These are phyloP conservation scores for Caenorhabditis becei DNA, from an alignment of 2,888 invertebrate genomes.

Conservation along the genomic window DNA sequence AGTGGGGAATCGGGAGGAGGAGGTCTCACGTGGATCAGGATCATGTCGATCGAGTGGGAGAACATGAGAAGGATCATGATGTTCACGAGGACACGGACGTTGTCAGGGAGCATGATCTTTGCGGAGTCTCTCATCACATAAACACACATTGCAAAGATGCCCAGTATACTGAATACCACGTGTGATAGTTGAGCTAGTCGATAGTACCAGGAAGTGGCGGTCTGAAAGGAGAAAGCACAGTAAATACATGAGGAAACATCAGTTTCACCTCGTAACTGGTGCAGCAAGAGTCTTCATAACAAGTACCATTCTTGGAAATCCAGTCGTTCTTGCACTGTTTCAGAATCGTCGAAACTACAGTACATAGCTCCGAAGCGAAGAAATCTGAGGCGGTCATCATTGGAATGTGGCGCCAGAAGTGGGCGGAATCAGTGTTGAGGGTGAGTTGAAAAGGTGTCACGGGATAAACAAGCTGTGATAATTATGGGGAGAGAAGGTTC, in stretches of 20 bases:
- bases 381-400: neutral
- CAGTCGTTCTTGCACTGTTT: constrained; percentile 37
- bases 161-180: constrained; percentile 34
- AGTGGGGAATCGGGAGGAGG: no score
- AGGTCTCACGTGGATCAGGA: constrained; percentile 33
- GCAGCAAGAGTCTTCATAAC: constrained; percentile 46
- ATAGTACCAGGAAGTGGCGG: constrained; percentile 43
- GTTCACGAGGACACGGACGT: constrained; percentile 37
- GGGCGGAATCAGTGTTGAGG: neutral
- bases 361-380: constrained; percentile 30
- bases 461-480: constrained; percentile 3
- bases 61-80: constrained; percentile 44
- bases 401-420: neutral
- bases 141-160: no score
- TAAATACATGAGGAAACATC: neutral
- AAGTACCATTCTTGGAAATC: constrained; percentile 39
- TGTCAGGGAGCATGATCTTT: constrained; percentile 39
- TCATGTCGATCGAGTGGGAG: constrained; percentile 44
- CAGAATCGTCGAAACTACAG: constrained; percentile 16
- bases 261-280: constrained; percentile 24
- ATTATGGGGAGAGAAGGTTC: neutral
- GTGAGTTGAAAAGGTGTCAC: constrained; percentile 4
- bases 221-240: neutral
- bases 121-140: constrained; percentile 17
- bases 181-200: constrained; percentile 43